Conservation (phyloP, 2,797 vertebrate genomes). For the Cirrhinus mrigala region DNA sequence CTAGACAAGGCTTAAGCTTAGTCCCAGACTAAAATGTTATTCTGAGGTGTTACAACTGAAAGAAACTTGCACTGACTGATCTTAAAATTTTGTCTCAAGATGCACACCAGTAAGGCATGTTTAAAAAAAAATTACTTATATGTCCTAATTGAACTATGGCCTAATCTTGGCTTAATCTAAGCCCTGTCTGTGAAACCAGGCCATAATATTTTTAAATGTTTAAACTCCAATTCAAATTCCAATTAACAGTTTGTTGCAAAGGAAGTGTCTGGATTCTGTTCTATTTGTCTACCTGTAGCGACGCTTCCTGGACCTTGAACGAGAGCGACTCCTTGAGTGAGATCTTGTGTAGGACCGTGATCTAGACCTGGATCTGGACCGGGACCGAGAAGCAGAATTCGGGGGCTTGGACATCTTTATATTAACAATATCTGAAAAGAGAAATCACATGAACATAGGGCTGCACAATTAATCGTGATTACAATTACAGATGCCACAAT, state of each 20-base stretch:
- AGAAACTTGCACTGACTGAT: no score
- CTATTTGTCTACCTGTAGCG: conserved; percentile 86
- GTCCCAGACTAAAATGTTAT: no score
- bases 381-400: conserved; percentile 90
- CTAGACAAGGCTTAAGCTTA: no score
- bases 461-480: background rate
- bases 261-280: background rate
- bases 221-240: background rate
- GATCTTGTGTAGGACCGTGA: conserved; percentile 93
- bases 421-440: conserved; percentile 48
- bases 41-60: no score
- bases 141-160: no score
- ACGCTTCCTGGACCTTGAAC: conserved; percentile 93
- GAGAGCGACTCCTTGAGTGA: conserved; percentile 89
- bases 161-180: no score
- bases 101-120: no score
- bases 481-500: no score
- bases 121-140: no score
- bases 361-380: conserved; percentile 88
- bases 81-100: no score
- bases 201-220: no score
- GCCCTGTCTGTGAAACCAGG: no score
- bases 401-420: conserved; percentile 92
- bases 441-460: background rate
- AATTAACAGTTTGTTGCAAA: background rate